Base-by-base conservation (phyloP, 2,113 vertebrate genomes). In the Atrichornis clamosus region DNA sequence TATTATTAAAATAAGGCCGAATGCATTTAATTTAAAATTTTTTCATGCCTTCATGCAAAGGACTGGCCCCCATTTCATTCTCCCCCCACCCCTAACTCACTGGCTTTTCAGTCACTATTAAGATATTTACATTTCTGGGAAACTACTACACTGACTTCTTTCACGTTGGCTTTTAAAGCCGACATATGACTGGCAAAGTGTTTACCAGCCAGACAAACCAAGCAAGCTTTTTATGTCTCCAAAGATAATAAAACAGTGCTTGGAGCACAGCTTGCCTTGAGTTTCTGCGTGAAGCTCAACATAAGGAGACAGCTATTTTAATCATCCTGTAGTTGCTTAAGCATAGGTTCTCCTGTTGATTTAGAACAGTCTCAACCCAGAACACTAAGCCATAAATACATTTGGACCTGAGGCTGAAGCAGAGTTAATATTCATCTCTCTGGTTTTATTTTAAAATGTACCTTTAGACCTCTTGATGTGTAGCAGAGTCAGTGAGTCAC, bases 341-440 rank as follows among this genome's bases (percentile, higher is more conserved):
- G 96, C 95, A 96, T 87, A 90, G 91, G 93, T 86, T 95, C 94
- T 95, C 90, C 63, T 91, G 89, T 82, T 89, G 95, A 87, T 95
- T 97, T 97, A 96, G 92, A 95, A 84, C 37, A 78, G 39, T 68
- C 85, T 94, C 68, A 92, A 64, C 56, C 62, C 92, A 96, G 96
- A 96, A 96, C 93, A 90, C 44, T 67, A 76, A 59, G 35, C 75
- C 72, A 83, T 94, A 96, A 96, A 93, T 97, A 96, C 89, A 53
- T 79, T 67, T 92, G 72, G 65, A 84, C 55, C 33, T 84, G 72
- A 85, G 60, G 65, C 6, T 91, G 60, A 85, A 92, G 84, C 69
- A 47, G 92, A 82, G 62, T 76, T 84, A 83, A 81, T 56, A 84
- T 83, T 92, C 60, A 70, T 65, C 77, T 82, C 74, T 86, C 87